A percentile compares a stretch with the other conserved stretches of the same genome.
Conservation (phyloP, 2,113 vertebrate genomes). For the Rhegmatorhina hoffmannsi region DNA sequence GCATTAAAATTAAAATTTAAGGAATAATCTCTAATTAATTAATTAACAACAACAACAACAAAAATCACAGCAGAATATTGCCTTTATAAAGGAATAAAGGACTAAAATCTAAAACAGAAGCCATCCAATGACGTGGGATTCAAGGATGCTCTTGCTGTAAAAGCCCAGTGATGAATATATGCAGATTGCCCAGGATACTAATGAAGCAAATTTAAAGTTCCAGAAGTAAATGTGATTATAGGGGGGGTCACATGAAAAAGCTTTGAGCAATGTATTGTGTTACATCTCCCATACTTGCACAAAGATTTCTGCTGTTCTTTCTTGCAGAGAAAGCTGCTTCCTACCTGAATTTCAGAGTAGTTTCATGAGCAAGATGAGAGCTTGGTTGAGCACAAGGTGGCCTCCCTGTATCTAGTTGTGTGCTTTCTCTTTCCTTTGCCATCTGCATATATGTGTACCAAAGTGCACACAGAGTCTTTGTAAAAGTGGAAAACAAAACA, state of each 20-base stretch:
- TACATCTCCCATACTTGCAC: neutral
- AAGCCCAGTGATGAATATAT: neutral
- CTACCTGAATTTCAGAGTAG: neutral
- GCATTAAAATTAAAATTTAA: slow-evolving; percentile 76
- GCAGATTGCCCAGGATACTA: neutral
- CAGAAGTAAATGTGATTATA: neutral
- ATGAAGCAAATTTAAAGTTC: neutral
- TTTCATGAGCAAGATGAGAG: neutral
- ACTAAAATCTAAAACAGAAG: slow-evolving; percentile 59
- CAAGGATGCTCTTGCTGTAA: slow-evolving; percentile 38
- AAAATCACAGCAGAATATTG: slow-evolving; percentile 16
- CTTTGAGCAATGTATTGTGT: neutral
- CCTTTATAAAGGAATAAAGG: slow-evolving; percentile 63
- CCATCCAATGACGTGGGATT: slow-evolving; percentile 51
- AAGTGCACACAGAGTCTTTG: neutral
- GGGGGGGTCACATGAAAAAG: neutral
- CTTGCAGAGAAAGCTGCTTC: neutral
- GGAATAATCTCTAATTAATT: slow-evolving; percentile 76
- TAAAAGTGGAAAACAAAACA: neutral
- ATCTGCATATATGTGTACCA: rapidly evolving
- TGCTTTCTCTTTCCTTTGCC: neutral
- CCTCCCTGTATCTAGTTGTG: neutral
- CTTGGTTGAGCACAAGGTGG: neutral
- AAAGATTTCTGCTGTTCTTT: neutral
- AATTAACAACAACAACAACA: slow-evolving; percentile 62